Base-by-base conservation (phyloP, 2,113 vertebrate species). In the Brachypodius melanocephalos region DNA sequence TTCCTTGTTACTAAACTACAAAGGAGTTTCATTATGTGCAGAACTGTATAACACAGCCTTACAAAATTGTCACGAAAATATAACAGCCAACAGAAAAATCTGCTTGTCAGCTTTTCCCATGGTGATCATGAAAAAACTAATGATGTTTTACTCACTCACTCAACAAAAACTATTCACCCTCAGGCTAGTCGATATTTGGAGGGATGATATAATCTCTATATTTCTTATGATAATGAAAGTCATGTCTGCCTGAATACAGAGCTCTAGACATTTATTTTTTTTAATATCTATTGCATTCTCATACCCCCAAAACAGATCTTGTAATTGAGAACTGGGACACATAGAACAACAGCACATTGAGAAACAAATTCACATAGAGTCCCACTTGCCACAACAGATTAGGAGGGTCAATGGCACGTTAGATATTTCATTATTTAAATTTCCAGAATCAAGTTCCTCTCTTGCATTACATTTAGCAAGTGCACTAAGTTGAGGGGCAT, bases 201-300 rank as follows among this genome's bases (percentile, higher is more conserved):
- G 76, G 68, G 94, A 88, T 89, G 89, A 93, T 95, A 95, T 85
- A 88, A 93, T 92, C 95, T 80, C 86, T 91, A 67, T 95, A 91
- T 90, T 90, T 96, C 95, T 97, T 97, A 98, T 95, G 88, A 94
- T 96, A 97, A 98, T 96, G 89, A 97, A 97, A 97, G 31, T 73
- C 92, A 84, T 82, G 88, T 93, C 96, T 92, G 78, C 95, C 83
- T 85, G 67, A 78, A 69, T 54, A 57, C 13, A 17, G 96, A 94
- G 79, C 73, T 88, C 69, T 40, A 77, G 57, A 85, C 29, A 9
- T 77, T 68, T 34, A 22, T 63, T 43, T 77, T 72, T 90, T 90
- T 85, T 45, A 65, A 82, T 91, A 95, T 78, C 72, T 81, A 90
- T 67, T 72, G 32, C 36, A 45, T 73, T 89, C 74, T 81, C 26